Conservation (phyloP, 92 coral and sea anemone genomes). For the Phymanthus crucifer region DNA sequence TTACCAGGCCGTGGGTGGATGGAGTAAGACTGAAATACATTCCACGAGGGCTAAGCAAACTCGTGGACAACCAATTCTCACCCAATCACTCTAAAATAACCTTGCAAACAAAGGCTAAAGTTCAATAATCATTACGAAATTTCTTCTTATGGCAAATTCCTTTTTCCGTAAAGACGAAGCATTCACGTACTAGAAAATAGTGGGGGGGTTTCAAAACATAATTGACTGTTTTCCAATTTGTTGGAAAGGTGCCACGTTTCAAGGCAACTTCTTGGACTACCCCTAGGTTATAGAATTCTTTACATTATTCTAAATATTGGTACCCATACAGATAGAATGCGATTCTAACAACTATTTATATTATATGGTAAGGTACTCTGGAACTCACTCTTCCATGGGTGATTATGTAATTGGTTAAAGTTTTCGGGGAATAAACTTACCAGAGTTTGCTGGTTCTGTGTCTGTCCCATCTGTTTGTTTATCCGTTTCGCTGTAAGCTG, state of each 20-base stretch:
- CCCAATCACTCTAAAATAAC: neutral
- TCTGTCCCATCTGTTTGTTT: constrained; percentile 8
- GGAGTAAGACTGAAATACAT: no score
- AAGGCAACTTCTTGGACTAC: neutral
- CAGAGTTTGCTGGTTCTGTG: neutral
- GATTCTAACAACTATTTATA: no score
- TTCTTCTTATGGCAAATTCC: neutral
- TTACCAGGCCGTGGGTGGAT: no score
- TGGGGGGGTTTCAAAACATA: neutral
- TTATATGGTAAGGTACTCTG: no score
- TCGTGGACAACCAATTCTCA: neutral
- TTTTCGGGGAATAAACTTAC: neutral
- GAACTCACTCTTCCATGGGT: neutral
- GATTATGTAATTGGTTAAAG: neutral
- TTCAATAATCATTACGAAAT: constrained; percentile 2
- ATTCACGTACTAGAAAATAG: neutral
- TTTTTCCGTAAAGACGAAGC: neutral
- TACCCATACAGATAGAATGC: neutral
- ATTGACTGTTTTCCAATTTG: neutral
- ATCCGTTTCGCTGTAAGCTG: neutral
- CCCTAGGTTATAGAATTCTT: neutral
- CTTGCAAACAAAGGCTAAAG: neutral
- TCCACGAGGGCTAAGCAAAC: neutral
- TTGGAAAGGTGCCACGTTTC: neutral
- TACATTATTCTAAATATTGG: neutral